Evolutionary conservation across 2,888 invertebrate species (phyloP), one percentile per base, ranked within the genome.

Genomic region (Sarcophaga rosellei): DNA sequence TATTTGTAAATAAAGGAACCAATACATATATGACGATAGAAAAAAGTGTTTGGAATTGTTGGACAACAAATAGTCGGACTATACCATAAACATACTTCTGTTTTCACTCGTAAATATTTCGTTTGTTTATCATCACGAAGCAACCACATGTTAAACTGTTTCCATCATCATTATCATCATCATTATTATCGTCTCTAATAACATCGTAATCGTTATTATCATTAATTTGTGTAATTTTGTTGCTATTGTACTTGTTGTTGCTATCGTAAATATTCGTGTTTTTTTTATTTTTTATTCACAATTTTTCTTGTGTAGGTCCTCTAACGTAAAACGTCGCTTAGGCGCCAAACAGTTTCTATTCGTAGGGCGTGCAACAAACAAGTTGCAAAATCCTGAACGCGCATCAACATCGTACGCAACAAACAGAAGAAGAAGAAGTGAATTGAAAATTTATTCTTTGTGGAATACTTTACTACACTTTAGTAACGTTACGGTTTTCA

Each of bases 311-410:
- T 12, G 15, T 63, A 62, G 66, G 75, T 78, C 75, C 68, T 77
- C 86, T 63, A 76, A 73, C 59, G 45, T n/a, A 61, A 25, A 25
- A 68, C 47, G 66, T 72, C 62, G 68, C 81, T 78, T 84, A 66
- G 77, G 86, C 86, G 86, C 78, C 81, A 86, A 86, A 86, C 78
- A 86, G 86, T 86, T 84, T 74, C 66, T 72, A 81, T 75, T 84
- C 21, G 62, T 59, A 74, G 62, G 45, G 81, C 74, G 74, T 75
- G 75, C 78, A 70, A 45, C 75, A 62, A 84, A 84, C 84, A 86
- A 81, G 86, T 86, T 84, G 75, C 75, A 68, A 78, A 74, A 63
- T 44, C 25, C 23, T 2, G 47, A 23, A 45, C 63, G 84, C 77
- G 74, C 69, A 74, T 81, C n/a, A 65, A 70, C 8, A 15, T 53